Conservation (phyloP, 2,113 vertebrate species). For the Nibea albiflora region DNA sequence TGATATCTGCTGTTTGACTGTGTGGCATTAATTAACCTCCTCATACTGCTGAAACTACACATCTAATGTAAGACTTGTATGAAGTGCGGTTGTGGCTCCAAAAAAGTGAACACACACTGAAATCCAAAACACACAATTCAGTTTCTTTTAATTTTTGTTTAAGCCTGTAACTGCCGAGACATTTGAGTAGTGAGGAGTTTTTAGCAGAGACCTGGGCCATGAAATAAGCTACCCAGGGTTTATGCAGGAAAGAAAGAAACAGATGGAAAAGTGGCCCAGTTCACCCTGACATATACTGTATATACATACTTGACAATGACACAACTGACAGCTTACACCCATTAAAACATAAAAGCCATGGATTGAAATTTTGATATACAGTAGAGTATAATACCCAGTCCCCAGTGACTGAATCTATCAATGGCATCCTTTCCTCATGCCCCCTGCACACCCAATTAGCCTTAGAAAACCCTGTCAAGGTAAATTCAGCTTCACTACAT, state of each 20-base stretch:
- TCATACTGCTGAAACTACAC: constrained; percentile 10
- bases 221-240: constrained; percentile 37
- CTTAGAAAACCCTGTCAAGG: constrained; percentile 46
- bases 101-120: not conserved
- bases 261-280: constrained; percentile 7
- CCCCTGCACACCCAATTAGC: constrained; percentile 41
- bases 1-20: constrained; percentile 32
- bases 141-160: not conserved
- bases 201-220: constrained; percentile 17
- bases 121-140: not conserved
- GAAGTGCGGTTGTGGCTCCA: not conserved
- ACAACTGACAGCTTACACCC: not conserved
- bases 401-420: constrained; percentile 3
- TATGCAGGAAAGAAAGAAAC: not conserved
- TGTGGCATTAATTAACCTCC: constrained; percentile 40
- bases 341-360: not conserved
- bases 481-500: constrained; percentile 52
- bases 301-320: not conserved
- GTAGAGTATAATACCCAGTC: not conserved
- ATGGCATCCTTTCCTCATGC: constrained; percentile 13
- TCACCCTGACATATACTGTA: not conserved
- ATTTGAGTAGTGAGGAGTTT: not conserved
- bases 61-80: not conserved
- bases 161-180: not conserved
- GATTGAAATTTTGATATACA: not conserved